Evolutionary conservation across 2,113 vertebrate genomes (phyloP).

Genomic region (Myrmecophaga tridactyla): DNA sequence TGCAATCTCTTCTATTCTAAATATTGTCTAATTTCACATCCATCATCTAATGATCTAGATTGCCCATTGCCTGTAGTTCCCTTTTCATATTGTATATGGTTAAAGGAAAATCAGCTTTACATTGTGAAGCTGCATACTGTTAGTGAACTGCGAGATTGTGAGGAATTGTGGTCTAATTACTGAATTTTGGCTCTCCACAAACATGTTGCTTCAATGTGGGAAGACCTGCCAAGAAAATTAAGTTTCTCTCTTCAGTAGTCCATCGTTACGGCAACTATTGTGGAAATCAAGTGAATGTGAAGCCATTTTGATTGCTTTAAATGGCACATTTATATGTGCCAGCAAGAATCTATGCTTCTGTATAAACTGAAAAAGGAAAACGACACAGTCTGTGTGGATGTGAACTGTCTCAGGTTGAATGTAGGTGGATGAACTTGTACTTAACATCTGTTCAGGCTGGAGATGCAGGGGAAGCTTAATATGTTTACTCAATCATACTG

Average conservation of each 20-base stretch:
- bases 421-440: constrained; percentile 73
- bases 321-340: constrained; percentile 64
- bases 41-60: constrained; percentile 74
- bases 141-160: constrained; percentile 66
- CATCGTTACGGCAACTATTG: constrained; percentile 68
- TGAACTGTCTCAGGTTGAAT: constrained; percentile 66
- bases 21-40: constrained; percentile 65
- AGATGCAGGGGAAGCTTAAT: constrained; percentile 67
- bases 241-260: constrained; percentile 61
- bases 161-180: constrained; percentile 70
- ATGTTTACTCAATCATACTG: constrained; percentile 74
- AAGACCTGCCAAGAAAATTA: constrained; percentile 71
- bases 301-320: constrained; percentile 73
- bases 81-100: constrained; percentile 72
- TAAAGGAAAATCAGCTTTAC: constrained; percentile 77
- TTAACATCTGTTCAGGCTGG: constrained; percentile 77
- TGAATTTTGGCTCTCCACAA: constrained; percentile 61
- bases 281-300: constrained; percentile 73
- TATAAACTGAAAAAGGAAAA: constrained; percentile 64
- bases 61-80: constrained; percentile 60
- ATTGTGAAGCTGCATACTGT: constrained; percentile 71
- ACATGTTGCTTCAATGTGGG: constrained; percentile 49
- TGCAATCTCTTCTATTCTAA: constrained; percentile 46
- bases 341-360: constrained; percentile 66
- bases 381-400: constrained; percentile 65